Conservation (phyloP, 1,140 invertebrate genomes). For the Drosophila trapezifrons region DNA sequence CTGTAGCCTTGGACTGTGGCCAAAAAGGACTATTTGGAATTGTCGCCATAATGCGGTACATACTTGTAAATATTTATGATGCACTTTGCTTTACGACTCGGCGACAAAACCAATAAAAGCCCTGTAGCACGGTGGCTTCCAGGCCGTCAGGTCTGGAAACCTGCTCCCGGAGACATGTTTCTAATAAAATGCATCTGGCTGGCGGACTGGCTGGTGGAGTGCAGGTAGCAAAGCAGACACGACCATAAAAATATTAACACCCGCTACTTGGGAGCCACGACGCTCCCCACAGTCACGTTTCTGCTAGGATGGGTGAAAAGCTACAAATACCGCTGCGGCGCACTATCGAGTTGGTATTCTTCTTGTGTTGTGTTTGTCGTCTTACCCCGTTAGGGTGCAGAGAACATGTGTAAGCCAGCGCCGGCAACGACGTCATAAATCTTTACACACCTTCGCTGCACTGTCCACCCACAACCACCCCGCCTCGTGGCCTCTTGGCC, state of each 20-base stretch:
- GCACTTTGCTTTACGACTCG: slow-evolving; percentile 44
- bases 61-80: slow-evolving; percentile 66
- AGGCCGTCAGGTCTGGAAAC: background rate
- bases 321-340: slow-evolving; percentile 41
- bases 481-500: slow-evolving; percentile 16
- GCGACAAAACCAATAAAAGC: slow-evolving; percentile 45
- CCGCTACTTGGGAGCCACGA: slow-evolving; percentile 44
- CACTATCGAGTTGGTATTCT: slow-evolving; percentile 42
- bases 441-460: slow-evolving; percentile 53
- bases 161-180: slow-evolving; percentile 8
- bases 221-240: slow-evolving; percentile 32
- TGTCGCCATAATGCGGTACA: slow-evolving; percentile 51
- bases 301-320: slow-evolving; percentile 12
- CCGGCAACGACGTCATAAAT: slow-evolving; percentile 72
- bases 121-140: slow-evolving; percentile 1
- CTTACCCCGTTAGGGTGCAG: background rate
- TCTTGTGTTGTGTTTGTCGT: slow-evolving; percentile 33
- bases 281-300: slow-evolving; percentile 66
- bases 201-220: slow-evolving; percentile 1
- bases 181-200: slow-evolving; percentile 37
- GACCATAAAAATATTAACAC: slow-evolving; percentile 69
- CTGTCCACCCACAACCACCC: slow-evolving; percentile 27
- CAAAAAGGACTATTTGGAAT: slow-evolving; percentile 37
- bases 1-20: slow-evolving; percentile 21
- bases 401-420: slow-evolving; percentile 66